These are phyloP conservation scores for Diplogasteroides magnus DNA, from an alignment of 1,140 invertebrate species.

Conservation along the genomic window DNA sequence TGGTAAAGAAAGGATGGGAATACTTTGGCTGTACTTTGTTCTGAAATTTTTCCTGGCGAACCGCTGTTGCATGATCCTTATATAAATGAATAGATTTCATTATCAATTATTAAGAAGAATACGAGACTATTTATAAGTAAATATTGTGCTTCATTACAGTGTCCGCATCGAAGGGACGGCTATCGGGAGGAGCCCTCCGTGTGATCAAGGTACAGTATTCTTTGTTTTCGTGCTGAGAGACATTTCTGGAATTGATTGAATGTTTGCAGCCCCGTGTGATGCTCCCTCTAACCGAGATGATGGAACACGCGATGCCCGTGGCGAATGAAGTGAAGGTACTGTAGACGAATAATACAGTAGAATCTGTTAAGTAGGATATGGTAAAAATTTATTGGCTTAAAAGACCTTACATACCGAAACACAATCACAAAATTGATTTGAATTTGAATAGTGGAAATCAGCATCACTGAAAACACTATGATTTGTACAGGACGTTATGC, in stretches of 20 bases:
- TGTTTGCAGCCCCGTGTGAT: constrained; percentile 5
- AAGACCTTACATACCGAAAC: not conserved
- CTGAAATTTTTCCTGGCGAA: too few relatives aligned
- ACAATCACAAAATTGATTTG: too few relatives aligned
- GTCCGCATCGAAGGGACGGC: not conserved
- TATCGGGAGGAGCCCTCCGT: not conserved
- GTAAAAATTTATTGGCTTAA: not conserved
- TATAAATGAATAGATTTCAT: too few relatives aligned
- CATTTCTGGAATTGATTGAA: not conserved
- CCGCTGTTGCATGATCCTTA: too few relatives aligned
- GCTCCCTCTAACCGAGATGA: constrained; percentile 18
- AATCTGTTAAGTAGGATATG: not conserved
- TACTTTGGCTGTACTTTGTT: too few relatives aligned
- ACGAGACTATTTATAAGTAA: too few relatives aligned
- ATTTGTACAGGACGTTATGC: too few relatives aligned
- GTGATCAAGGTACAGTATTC: not conserved
- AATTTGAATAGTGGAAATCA: too few relatives aligned
- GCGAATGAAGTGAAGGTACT: not conserved
- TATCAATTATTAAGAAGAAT: too few relatives aligned
- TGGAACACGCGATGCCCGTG: constrained; percentile 11
- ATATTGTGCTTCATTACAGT: too few relatives aligned
- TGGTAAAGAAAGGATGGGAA: too few relatives aligned
- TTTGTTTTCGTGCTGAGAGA: not conserved
- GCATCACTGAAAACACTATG: too few relatives aligned
- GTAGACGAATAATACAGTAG: not conserved